Evolutionary conservation across 1,140 invertebrate genomes (phyloP).

Genomic region (Lepidurus arcticus): DNA sequence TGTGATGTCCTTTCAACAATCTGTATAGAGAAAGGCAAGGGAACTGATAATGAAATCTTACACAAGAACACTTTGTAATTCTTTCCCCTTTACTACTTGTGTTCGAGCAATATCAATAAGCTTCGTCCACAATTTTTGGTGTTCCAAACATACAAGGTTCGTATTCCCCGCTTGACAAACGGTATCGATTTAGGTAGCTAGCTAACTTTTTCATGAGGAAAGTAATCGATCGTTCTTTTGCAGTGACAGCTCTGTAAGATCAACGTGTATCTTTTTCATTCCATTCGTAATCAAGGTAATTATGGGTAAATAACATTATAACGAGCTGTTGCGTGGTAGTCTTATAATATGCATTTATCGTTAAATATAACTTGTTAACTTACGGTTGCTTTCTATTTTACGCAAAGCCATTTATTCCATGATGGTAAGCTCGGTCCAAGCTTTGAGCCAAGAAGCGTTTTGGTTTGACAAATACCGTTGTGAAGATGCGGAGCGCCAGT

Average conservation of each 20-base stretch:
- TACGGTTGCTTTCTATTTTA: background rate
- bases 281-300: no score
- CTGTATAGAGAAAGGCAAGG: background rate
- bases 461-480: conserved; percentile 57
- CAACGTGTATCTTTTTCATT: no score
- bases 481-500: conserved; percentile 56
- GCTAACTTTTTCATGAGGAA: no score
- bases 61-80: background rate
- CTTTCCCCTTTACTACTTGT: background rate
- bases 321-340: background rate
- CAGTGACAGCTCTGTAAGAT: no score
- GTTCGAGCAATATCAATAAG: no score
- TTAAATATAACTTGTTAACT: background rate
- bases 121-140: no score
- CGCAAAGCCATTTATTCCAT: background rate
- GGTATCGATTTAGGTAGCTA: no score
- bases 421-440: conserved; percentile 23
- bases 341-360: no score
- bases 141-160: no score
- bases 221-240: no score
- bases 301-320: no score
- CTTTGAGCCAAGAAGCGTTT: conserved; percentile 51
- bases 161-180: no score
- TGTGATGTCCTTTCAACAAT: background rate
- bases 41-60: background rate